A percentile compares a stretch with the other conserved stretches of the same genome.
These are phyloP conservation scores for Ypsolopha scabrella DNA, from an alignment of 2,888 invertebrate species.

Conservation along the genomic window DNA sequence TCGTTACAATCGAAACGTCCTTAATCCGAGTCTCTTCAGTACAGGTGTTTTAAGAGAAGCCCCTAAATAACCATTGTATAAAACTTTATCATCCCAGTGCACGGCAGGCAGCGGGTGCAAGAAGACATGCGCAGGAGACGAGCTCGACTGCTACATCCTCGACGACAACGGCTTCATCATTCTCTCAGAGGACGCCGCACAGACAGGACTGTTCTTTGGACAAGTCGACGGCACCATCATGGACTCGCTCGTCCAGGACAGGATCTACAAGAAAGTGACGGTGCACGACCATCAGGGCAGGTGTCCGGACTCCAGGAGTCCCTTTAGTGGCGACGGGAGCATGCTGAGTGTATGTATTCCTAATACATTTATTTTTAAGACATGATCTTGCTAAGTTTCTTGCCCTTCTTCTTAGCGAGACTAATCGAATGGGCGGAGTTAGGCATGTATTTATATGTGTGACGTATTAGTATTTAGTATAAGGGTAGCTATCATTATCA, in stretches of 20 bases:
- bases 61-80: not conserved
- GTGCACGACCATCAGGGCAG: conserved; percentile 92
- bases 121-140: conserved; percentile 88
- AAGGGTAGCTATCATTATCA: too few species aligned
- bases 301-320: conserved; percentile 78
- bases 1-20: too few species aligned
- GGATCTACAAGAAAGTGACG: conserved; percentile 88
- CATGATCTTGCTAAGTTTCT: too few species aligned
- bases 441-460: too few species aligned
- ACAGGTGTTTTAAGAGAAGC: not conserved
- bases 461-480: too few species aligned
- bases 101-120: conserved; percentile 77
- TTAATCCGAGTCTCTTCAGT: too few species aligned
- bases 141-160: conserved; percentile 91
- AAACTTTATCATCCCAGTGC: conserved; percentile 65
- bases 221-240: conserved; percentile 95
- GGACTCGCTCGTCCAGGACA: conserved; percentile 91
- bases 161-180: conserved; percentile 97
- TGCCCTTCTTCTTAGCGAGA: too few species aligned
- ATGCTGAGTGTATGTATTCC: conserved; percentile 23
- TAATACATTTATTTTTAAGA: not conserved
- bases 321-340: conserved; percentile 66
- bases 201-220: conserved; percentile 94
- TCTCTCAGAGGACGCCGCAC: conserved; percentile 86
- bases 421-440: too few species aligned